Percentiles rank a stretch among this genome's conserved stretches.
phyloP scores from a whole-genome alignment of 2,113 vertebrate species.

The Sinocyclocheilus anophthalmus region DNA sequence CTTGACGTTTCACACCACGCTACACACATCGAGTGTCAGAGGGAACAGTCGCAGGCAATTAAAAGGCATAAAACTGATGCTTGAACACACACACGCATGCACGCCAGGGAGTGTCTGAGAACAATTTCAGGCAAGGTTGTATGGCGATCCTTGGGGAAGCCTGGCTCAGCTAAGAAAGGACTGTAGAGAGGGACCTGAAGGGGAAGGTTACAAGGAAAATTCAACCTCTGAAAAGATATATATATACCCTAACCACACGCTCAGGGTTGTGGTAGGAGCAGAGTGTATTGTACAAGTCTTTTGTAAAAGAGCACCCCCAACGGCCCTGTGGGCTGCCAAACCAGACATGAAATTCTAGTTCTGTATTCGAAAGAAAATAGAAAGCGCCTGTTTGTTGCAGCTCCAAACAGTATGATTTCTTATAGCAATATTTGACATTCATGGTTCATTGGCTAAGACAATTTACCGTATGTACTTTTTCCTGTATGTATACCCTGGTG shows the following conservation, averaged over 20 bases:
- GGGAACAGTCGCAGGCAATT: constrained; percentile 47
- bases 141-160: constrained; percentile 10
- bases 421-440: background rate
- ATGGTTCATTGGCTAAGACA: constrained; percentile 5
- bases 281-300: constrained; percentile 18
- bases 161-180: constrained; percentile 10
- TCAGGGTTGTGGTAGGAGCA: constrained; percentile 6
- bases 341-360: constrained; percentile 6
- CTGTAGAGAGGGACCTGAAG: constrained; percentile 19
- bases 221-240: constrained; percentile 19
- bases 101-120: constrained; percentile 23
- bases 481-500: background rate
- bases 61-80: constrained; percentile 46
- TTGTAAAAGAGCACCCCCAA: constrained; percentile 16
- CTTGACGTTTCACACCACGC: constrained; percentile 50
- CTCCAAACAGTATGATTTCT: background rate
- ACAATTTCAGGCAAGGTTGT: constrained; percentile 33
- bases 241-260: background rate
- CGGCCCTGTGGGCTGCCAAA: background rate
- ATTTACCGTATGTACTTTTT: background rate
- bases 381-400: background rate
- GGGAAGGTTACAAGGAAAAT: constrained; percentile 31
- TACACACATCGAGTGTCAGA: constrained; percentile 25
- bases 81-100: constrained; percentile 12
- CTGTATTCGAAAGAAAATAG: background rate